Base-by-base conservation (phyloP, 64 coral and sea anemone species). In the Dendrophyllia cribrosa region DNA sequence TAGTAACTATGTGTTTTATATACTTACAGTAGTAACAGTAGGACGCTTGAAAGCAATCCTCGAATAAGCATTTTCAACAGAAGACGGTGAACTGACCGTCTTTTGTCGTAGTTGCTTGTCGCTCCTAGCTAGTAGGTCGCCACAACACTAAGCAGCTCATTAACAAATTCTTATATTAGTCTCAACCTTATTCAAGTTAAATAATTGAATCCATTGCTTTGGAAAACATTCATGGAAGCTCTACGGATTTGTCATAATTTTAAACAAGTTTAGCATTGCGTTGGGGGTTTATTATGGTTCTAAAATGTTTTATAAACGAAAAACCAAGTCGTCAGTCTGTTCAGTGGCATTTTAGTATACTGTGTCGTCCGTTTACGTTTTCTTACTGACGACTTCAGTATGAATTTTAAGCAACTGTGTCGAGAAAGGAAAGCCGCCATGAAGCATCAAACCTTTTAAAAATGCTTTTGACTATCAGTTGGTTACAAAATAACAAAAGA, bases 21-120 rank as follows among this genome's bases (percentile, higher is more conserved):
- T 84, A 84, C 80, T 84, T 52, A 84, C 80, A 84, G 17, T 67
- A 84, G 62, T 51, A 84, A 67, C 80, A 84, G 80, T 61, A 84
- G 60, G 50, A 84, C 43, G 45, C 80, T 50, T 66, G 61, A 5
- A 24, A 67, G 9, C 11, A 51, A 9, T 50, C 62, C 62, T 2
- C 61, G 43, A 21, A 67, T 4, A 67, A 84, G 19, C 80, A 84
- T 84, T 68, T 51, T 47, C 45, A 46, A 48, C 60, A 84, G 26
- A 51, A 66, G 63, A 84, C 80, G 80, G 80, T 68, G 4, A 64
- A 83, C 2, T 34, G n/a, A 84, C 80, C 80, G 80, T 44, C 80
- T 84, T 17, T 84, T 67, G 62, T 51, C n/a, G 61, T 43, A 9
- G 62, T 61, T 84, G 22, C 34, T 34, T 34, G 34, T 34, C 34